phyloP scores from a whole-genome alignment of 1,140 invertebrate genomes.

The Lordiphosa stackelbergi region DNA sequence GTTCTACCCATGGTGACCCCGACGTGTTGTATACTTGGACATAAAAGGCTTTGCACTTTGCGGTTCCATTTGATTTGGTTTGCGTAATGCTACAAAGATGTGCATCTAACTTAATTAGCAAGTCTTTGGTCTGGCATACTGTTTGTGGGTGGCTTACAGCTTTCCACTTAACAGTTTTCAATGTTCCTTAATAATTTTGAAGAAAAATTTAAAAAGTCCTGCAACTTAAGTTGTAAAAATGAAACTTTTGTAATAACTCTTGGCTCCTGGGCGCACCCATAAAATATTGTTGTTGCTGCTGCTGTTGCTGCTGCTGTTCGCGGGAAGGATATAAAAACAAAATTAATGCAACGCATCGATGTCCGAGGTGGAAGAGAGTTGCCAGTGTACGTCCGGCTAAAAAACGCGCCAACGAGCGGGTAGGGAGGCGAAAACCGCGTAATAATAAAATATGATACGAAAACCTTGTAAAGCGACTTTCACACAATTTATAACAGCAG shows the following conservation, averaged over 20 bases:
- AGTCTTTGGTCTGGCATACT: background rate
- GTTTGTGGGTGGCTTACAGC: slow-evolving; percentile 3
- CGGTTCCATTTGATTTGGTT: slow-evolving; percentile 8
- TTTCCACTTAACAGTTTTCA: background rate
- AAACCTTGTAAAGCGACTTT: slow-evolving; percentile 39
- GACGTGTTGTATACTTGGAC: background rate
- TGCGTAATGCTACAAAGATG: slow-evolving; percentile 10
- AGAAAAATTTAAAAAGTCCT: background rate
- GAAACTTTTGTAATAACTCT: slow-evolving; percentile 14
- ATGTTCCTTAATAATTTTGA: background rate
- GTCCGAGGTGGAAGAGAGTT: slow-evolving; percentile 1
- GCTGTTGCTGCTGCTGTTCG: slow-evolving; percentile 23
- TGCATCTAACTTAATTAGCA: slow-evolving; percentile 10
- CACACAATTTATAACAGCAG: slow-evolving; percentile 36
- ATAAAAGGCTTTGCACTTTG: slow-evolving; percentile 8
- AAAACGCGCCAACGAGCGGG: background rate
- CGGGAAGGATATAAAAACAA: slow-evolving; percentile 32
- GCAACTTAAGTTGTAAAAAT: slow-evolving; percentile 7
- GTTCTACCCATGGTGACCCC: slow-evolving; percentile 9
- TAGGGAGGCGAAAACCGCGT: slow-evolving; percentile 27
- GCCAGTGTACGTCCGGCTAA: background rate
- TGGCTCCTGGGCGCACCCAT: slow-evolving; percentile 18
- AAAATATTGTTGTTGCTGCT: slow-evolving; percentile 20
- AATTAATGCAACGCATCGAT: slow-evolving; percentile 5
- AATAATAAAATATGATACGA: slow-evolving; percentile 44